Evolutionary conservation across 2,888 invertebrate genomes (phyloP).

Genomic region (Rotaria socialis): DNA sequence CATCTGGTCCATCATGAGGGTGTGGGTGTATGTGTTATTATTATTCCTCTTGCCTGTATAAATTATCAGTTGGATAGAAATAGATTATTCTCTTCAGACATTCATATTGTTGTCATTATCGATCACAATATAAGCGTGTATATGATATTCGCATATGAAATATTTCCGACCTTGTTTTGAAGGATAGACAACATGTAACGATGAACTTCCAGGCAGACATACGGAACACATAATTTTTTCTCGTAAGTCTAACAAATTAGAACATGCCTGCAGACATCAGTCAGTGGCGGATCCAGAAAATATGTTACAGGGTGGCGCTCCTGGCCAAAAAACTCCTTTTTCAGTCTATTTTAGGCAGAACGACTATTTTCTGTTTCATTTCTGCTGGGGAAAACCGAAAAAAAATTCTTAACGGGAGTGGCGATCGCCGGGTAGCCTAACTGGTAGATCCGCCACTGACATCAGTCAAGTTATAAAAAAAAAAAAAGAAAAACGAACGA

Average conservation of each 20-base stretch:
- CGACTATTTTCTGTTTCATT: no score
- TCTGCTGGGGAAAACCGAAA: no score
- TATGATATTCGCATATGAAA: constrained; percentile 11
- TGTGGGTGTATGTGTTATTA: background rate
- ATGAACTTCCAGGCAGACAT: background rate
- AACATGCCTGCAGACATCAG: background rate
- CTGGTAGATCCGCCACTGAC: no score
- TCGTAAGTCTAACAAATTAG: background rate
- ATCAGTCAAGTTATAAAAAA: no score
- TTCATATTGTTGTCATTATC: constrained; percentile 29
- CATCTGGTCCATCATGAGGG: background rate
- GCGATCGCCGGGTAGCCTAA: no score
- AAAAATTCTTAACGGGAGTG: no score
- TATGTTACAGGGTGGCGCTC: no score
- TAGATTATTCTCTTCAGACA: background rate
- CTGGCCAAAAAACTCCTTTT: no score
- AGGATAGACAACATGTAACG: background rate
- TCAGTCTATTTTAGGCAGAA: no score
- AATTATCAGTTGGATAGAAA: background rate
- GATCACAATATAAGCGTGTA: background rate
- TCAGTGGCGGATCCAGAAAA: no score
- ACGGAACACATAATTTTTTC: background rate
- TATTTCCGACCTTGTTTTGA: background rate
- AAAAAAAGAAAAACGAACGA: background rate
- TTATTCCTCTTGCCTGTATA: background rate